Evolutionary conservation across 2,888 invertebrate species (phyloP).

Genomic region (Thecophora atra): DNA sequence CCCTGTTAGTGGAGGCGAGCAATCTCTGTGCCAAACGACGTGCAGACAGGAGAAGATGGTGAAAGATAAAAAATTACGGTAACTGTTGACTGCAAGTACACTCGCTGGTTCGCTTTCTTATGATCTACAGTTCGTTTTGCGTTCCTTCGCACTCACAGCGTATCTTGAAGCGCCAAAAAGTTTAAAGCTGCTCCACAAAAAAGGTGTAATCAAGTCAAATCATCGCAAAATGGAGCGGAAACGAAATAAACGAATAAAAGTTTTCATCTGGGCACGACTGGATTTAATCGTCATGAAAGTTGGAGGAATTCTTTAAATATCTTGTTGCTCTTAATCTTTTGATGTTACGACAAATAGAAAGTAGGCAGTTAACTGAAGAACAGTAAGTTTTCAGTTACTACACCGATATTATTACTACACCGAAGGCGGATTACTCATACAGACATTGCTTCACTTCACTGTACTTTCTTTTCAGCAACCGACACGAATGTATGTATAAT

Average conservation of each 20-base stretch:
- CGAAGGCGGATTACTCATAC: too few relatives aligned
- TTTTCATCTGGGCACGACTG: slow-evolving; percentile 19
- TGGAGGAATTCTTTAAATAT: background rate
- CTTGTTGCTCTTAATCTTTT: background rate
- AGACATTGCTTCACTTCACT: too few relatives aligned
- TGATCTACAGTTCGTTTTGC: background rate
- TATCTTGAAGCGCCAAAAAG: background rate
- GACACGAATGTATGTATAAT: too few relatives aligned
- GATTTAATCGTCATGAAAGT: slow-evolving; percentile 20
- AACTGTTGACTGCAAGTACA: slow-evolving; percentile 24
- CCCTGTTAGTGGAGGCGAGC: background rate
- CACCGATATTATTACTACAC: too few relatives aligned
- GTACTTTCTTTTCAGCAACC: too few relatives aligned
- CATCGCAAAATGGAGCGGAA: slow-evolving; percentile 17
- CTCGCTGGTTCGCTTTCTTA: slow-evolving; percentile 5
- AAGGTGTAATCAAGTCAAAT: slow-evolving; percentile 26
- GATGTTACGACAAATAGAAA: too few relatives aligned
- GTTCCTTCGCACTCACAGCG: background rate
- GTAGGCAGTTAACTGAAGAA: too few relatives aligned
- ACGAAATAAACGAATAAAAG: slow-evolving; percentile 12
- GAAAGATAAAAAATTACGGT: slow-evolving; percentile 13
- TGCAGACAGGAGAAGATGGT: background rate
- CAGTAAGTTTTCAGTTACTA: too few relatives aligned
- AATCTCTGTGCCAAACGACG: background rate
- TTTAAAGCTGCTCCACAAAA: slow-evolving; percentile 13